Base-by-base conservation (phyloP, 1,140 invertebrate species). In the Arctopsyche grandis region DNA sequence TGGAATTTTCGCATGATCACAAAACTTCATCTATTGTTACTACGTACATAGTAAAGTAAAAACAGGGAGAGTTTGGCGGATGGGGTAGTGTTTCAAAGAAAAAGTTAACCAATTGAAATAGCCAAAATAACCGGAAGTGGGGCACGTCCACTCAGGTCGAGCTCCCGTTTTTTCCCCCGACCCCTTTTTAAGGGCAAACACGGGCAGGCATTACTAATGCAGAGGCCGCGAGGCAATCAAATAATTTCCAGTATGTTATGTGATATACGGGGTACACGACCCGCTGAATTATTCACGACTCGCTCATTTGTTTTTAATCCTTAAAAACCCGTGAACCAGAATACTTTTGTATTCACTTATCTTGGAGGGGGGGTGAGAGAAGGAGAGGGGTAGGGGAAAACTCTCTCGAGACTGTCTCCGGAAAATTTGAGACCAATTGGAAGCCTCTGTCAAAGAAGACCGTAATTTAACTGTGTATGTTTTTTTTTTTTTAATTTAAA, bases 191-290 rank as follows among this genome's bases (percentile, higher is more conserved):
- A 16, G 12, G 63, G 63, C 24, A 66, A 66, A 66, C 63, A 66
- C 21, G 26, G 24, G 38, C 69, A 16, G 16, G 14, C 14, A 74
- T 74, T 56, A 74, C 14, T 74, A 74, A 74, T 74, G n/a, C 71
- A 74, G 19, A 12, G 14, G 71, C 9, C 26, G 46, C 10, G 22
- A 22, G 21, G 71, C 71, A 74, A 74, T 74, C 46, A 74, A 74
- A 74, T 74, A 74, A 74, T 74, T 74, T 74, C 29, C 44, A 74
- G 16, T 24, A 74, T 26, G 71, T 74, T 73, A 73, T 73, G 69
- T 48, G 69, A 73, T 73, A 21, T 73, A 73, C 69, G 10, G 63
- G 19, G 63, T 19, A 9, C n/a, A 16, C 43, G 69, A 52, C 48
- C 71, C 71, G 19, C 46, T 22, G 71, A 74, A 74, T 74, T 74